These are phyloP conservation scores for Drosophila tanythrix DNA, from an alignment of 2,888 invertebrate species.

Conservation along the genomic window DNA sequence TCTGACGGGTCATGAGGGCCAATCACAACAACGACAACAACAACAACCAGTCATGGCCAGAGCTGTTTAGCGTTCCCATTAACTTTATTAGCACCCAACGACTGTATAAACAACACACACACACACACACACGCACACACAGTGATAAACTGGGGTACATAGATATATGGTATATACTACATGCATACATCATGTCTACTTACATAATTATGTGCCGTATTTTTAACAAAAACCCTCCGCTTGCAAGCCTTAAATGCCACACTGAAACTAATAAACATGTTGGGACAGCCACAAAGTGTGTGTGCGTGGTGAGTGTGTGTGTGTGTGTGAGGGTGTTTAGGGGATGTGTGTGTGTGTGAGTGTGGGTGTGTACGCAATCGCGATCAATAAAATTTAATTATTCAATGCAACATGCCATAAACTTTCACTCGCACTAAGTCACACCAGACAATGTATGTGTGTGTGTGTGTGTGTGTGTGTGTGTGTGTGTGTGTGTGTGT, in stretches of 20 bases:
- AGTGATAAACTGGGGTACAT: background rate
- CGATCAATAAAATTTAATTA: slow-evolving; percentile 82
- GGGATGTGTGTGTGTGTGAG: slow-evolving; percentile 10
- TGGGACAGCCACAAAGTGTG: slow-evolving; percentile 19
- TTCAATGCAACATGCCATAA: slow-evolving; percentile 73
- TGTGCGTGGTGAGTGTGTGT: slow-evolving; percentile 8
- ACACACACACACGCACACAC: slow-evolving; percentile 8
- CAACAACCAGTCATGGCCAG: slow-evolving; percentile 65
- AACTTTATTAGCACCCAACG: slow-evolving; percentile 73
- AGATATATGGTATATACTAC: background rate
- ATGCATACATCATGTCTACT: slow-evolving; percentile 25
- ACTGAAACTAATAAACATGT: slow-evolving; percentile 73
- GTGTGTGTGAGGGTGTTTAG: slow-evolving; percentile 17
- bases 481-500: slow-evolving; percentile 21
- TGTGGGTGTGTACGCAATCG: slow-evolving; percentile 43
- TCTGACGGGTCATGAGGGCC: slow-evolving; percentile 36
- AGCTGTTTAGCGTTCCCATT: slow-evolving; percentile 67
- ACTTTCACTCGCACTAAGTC: slow-evolving; percentile 58
- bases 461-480: slow-evolving; percentile 26
- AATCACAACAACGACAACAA: slow-evolving; percentile 14
- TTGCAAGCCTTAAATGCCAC: slow-evolving; percentile 55
- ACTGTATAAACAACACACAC: slow-evolving; percentile 44
- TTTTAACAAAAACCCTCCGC: slow-evolving; percentile 63
- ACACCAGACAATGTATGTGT: slow-evolving; percentile 45
- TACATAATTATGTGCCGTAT: slow-evolving; percentile 62